Base-by-base conservation (phyloP, 92 coral and sea anemone species). In the Desmophyllum pertusum region DNA sequence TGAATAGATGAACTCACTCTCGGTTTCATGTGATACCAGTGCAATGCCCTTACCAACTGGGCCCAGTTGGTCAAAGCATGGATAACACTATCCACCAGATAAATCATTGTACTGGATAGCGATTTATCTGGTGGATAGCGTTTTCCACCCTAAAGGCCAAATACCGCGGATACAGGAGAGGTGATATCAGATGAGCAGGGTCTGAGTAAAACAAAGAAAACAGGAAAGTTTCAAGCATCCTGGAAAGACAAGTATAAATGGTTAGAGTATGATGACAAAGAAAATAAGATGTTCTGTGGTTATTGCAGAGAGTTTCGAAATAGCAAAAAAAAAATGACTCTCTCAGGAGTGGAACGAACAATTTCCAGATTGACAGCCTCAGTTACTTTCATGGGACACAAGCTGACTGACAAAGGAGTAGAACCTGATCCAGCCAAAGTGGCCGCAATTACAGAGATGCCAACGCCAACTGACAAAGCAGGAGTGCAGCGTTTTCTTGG, bases 351-450 rank as follows among this genome's bases (percentile, higher is more conserved):
- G 71, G 43, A 77, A 77, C 82, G 33, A 77, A 77, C 39, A 77
- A 77, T 30, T 77, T 52, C 36, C 42, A 50, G 52, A 77, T n/a
- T 37, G 65, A 77, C 71, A 75, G 65, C 50, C 23, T 74, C 81
- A 23, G 81, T 83, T 25, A 83, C 29, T 18, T 83, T 83, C 78
- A 74, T 74, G 87, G 87, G 75, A 51, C 75, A 83, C 81, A 73
- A 83, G 64, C 76, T 50, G 10, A 81, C 79, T 2, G 55, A 81
- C 33, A 37, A 53, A 45, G 86, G 86, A 33, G 52, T 83, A 3
- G 48, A 31, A 35, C 74, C 87, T 27, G 87, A 83, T 75, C 69
- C 81, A 25, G 33, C 81, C 39, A 83, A 74, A 39, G 81, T 75
- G 2, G 65, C 50, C n/a, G 81, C 87, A 38, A 72, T 75, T 10